These are phyloP conservation scores for Eutrigla gurnardus DNA, from an alignment of 2,797 vertebrate species.

Conservation along the genomic window DNA sequence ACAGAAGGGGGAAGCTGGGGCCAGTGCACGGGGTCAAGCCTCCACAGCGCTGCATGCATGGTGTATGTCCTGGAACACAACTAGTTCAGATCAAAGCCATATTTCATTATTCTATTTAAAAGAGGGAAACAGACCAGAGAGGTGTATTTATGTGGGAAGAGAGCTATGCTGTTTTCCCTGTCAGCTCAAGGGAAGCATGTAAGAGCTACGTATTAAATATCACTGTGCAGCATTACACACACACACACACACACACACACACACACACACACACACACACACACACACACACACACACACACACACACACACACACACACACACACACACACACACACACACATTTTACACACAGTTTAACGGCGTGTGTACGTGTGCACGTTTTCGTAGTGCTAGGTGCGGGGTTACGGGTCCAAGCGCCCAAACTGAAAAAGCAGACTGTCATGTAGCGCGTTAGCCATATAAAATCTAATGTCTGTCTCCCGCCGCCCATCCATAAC, in stretches of 20 bases:
- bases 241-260: slow-evolving; percentile 22
- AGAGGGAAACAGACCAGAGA: background rate
- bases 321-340: slow-evolving; percentile 6
- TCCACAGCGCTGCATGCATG: slow-evolving; percentile 36
- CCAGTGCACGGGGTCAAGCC: slow-evolving; percentile 48
- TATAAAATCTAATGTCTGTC: slow-evolving; percentile 61
- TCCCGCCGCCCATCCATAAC: slow-evolving; percentile 56
- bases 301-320: slow-evolving; percentile 3
- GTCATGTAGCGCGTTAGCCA: slow-evolving; percentile 44
- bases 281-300: slow-evolving; percentile 4
- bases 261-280: background rate
- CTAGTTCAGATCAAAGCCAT: slow-evolving; percentile 43
- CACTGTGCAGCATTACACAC: slow-evolving; percentile 28
- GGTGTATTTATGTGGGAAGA: slow-evolving; percentile 42
- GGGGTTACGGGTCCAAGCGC: slow-evolving; percentile 23
- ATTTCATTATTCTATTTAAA: slow-evolving; percentile 18
- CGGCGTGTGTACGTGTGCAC: slow-evolving; percentile 29
- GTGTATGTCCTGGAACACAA: slow-evolving; percentile 40
- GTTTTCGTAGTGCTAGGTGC: background rate
- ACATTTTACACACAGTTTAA: slow-evolving; percentile 48
- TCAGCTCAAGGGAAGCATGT: slow-evolving; percentile 66
- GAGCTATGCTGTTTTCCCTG: slow-evolving; percentile 51
- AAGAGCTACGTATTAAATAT: slow-evolving; percentile 72
- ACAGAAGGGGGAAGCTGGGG: slow-evolving; percentile 52
- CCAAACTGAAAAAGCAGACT: slow-evolving; percentile 43